Base-by-base conservation (phyloP, 64 coral and sea anemone species). In the Dendronephthya gigantea region DNA sequence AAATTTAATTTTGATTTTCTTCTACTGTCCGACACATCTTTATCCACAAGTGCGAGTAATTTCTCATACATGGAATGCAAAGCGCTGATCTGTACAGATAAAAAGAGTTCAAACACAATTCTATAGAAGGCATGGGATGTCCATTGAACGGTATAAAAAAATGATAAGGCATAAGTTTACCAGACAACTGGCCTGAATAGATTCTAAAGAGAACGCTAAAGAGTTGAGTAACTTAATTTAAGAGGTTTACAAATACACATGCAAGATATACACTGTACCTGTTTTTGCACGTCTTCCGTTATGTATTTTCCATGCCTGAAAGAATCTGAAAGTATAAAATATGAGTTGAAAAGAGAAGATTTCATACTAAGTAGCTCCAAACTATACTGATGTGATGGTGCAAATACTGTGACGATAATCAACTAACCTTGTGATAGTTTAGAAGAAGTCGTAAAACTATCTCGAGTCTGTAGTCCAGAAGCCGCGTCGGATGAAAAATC, bases 401-500 rank as follows among this genome's bases (percentile, higher is more conserved):
- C n/a, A 50, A 50, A 50, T 50, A 50, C 48, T 50, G 25, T 27
- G 17, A n/a, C 55, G 16, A 62, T 23, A 17, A 19, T 50, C 48
- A 50, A 56, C 55, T 0, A 62, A 62, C 55, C 55, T 62, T 62
- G 55, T 4, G 16, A 62, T 17, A 62, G 7, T 7, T 22, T 74
- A n/a, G n/a, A n/a, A 74, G 68, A 0, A 30, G 68, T 74, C 68
- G 68, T 39, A 79, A 79, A 79, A 33, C 36, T 79, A 19, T 79
- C 72, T 9, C 72, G 30, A 39, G 72, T 19, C 6, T 62, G 55
- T 23, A 79, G 29, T 33, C 31, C 3, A 16, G 72, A 79, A 14
- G 72, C n/a, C n/a, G n/a, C 72, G 17, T 79, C 72, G 2, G 72
- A 79, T 79, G 72, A 79, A 39, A 79, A 79, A 33, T 79, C 72